Percentiles rank a stretch among this genome's conserved stretches.
Evolutionary conservation across 2,797 vertebrate genomes (phyloP).

Genomic region (Notolepis coatsorum): DNA sequence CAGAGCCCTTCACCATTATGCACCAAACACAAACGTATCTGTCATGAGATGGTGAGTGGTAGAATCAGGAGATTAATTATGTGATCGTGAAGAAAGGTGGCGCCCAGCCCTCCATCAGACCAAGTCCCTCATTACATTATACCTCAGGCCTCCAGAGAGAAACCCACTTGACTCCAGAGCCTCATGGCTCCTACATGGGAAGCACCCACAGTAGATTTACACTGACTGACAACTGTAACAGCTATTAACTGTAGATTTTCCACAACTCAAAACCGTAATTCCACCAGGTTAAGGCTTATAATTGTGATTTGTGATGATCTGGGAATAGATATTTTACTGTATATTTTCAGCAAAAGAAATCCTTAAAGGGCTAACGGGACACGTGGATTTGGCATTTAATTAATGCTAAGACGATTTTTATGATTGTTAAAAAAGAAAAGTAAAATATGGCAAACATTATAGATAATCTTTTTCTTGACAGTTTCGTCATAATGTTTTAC

Average conservation of each 20-base stretch:
- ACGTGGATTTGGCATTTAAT: not conserved
- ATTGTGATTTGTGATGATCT: not conserved
- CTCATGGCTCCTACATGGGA: constrained; percentile 29
- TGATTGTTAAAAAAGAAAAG: not conserved
- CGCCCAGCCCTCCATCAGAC: constrained; percentile 53
- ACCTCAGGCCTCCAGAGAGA: constrained; percentile 69
- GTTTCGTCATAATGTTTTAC: not conserved
- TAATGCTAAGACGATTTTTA: not conserved
- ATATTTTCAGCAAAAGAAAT: not conserved
- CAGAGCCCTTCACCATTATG: constrained; percentile 71
- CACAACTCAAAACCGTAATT: not conserved
- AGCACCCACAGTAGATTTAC: constrained; percentile 32
- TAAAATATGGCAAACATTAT: too few relatives aligned
- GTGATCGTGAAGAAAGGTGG: constrained; percentile 55
- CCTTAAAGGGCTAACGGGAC: not conserved
- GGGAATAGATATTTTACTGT: not conserved
- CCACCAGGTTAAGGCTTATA: constrained; percentile 12
- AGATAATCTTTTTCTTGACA: not conserved
- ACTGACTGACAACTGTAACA: constrained; percentile 67
- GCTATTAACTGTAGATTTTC: constrained; percentile 45
- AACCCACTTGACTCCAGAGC: constrained; percentile 71
- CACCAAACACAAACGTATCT: constrained; percentile 74
- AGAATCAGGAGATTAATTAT: constrained; percentile 81
- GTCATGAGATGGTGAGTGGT: constrained; percentile 72
- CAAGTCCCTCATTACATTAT: constrained; percentile 77